These are phyloP conservation scores for Artibeus jamaicensis DNA, from an alignment of 2,797 vertebrate species.

Conservation along the genomic window DNA sequence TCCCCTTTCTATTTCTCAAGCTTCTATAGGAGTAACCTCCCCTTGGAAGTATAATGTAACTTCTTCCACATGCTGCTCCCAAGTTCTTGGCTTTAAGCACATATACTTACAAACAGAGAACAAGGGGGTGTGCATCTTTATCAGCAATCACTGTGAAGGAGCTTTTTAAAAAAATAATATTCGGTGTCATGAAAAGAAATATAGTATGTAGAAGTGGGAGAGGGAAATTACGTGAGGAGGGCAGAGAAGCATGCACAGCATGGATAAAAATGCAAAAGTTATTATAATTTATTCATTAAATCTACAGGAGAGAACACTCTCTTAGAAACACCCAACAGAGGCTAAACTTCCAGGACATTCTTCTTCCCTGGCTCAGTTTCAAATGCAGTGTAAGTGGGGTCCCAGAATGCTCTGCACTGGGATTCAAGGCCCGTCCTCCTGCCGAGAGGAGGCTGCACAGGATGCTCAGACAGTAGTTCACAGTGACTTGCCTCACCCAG, in stretches of 20 bases:
- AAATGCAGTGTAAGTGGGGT: fast-evolving
- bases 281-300: constrained; percentile 72
- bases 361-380: constrained; percentile 1
- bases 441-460: background rate
- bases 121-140: background rate
- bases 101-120: background rate
- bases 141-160: background rate
- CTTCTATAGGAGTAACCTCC: background rate
- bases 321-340: constrained; percentile 49
- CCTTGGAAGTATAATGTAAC: background rate
- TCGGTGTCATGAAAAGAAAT: constrained; percentile 50
- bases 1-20: background rate
- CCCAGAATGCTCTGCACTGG: fast-evolving
- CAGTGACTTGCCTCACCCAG: background rate
- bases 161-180: background rate
- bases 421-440: background rate
- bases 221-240: background rate
- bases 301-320: background rate
- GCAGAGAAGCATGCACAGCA: constrained; percentile 42
- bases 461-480: background rate
- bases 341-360: constrained; percentile 26
- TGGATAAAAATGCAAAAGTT: constrained; percentile 62
- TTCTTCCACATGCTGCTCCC: background rate
- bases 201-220: background rate
- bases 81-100: background rate